Evolutionary conservation across 2,113 vertebrate species (phyloP), one percentile per base, ranked within the genome.

Genomic region (Corydoras sp.): DNA sequence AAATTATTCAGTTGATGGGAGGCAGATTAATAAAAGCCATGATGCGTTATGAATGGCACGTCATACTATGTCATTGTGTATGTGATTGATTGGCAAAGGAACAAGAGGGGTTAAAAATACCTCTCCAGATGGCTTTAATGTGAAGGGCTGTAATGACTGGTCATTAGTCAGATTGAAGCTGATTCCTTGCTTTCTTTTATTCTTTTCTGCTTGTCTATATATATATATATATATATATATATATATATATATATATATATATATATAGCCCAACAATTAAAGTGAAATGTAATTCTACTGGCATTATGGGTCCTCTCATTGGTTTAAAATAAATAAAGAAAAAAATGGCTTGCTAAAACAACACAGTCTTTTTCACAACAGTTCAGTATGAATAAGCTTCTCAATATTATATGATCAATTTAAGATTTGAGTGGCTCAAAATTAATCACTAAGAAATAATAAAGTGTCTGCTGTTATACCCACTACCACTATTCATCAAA

Each of bases 161-260:
- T 84, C 79, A 87, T 89, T 86, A 85, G 62, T 89, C 81, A 85
- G 81, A 74, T 83, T 83, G 85, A 81, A 83, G 82, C 86, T 83
- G 80, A 85, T 73, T 69, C 69, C 62, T 86, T 80, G 81, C 77
- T 78, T 59, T 59, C 18, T 24, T 24, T 24, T 24, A 24, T 24
- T 24, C 18, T 43, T 43, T 43, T 43, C 35, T 43, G 35, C 35
- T 8, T 43, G 35, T 43, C 4, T 43, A 24, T 24, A 24, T 24
- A 24, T 24, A 24, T 2, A 24, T 24, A 24, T 2, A 24, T 24
- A 24, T 2, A 24, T 2, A 24, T 2, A 24, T 2, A 24, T 24
- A 24, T 24, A 24, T 24, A 24, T 24, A 24, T 24, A 24, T 24
- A 24, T 24, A 24, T 24, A 24, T 24, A 24, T 24, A 24, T 24